These are phyloP conservation scores for Lepidochitona cinerea DNA, from an alignment of 2,888 invertebrate genomes.

Conservation along the genomic window DNA sequence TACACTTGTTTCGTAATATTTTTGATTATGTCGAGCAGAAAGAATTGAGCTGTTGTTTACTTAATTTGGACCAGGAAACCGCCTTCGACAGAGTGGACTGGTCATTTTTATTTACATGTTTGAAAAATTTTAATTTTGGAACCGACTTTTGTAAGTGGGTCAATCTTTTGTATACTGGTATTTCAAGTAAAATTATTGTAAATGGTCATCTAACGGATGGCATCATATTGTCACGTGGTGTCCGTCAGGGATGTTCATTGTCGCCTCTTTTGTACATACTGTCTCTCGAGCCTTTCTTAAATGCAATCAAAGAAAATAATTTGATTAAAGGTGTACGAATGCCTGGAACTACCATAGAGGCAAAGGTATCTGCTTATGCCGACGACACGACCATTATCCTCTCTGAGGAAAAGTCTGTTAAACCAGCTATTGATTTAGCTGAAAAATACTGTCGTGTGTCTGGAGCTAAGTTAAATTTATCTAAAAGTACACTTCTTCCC, in stretches of 20 bases:
- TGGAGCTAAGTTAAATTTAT: constrained; percentile 27
- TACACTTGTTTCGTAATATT: constrained; percentile 31
- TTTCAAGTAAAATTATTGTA: neutral
- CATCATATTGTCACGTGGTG: constrained; percentile 3
- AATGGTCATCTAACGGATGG: neutral
- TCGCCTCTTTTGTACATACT: neutral
- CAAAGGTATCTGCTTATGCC: constrained; percentile 18
- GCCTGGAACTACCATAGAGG: constrained; percentile 6
- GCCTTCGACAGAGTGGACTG: constrained; percentile 40
- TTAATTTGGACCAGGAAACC: constrained; percentile 40
- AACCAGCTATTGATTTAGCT: neutral
- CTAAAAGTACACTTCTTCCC: constrained; percentile 23
- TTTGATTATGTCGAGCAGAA: constrained; percentile 35
- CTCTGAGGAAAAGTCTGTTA: constrained; percentile 7
- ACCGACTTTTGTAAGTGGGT: neutral
- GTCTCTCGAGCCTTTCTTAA: neutral
- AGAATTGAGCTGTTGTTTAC: constrained; percentile 26
- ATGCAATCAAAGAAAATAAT: neutral
- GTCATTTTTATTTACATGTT: constrained; percentile 30
- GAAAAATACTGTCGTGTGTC: constrained; percentile 14
- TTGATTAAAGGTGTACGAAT: constrained; percentile 18
- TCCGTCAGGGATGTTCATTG: constrained; percentile 4
- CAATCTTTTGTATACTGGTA: constrained; percentile 28
- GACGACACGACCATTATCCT: constrained; percentile 15
- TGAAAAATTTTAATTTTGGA: constrained; percentile 29